A percentile compares a stretch with the other conserved stretches of the same genome.
phyloP scores from a whole-genome alignment of 2,113 vertebrate species.

The Sebastes fasciatus region DNA sequence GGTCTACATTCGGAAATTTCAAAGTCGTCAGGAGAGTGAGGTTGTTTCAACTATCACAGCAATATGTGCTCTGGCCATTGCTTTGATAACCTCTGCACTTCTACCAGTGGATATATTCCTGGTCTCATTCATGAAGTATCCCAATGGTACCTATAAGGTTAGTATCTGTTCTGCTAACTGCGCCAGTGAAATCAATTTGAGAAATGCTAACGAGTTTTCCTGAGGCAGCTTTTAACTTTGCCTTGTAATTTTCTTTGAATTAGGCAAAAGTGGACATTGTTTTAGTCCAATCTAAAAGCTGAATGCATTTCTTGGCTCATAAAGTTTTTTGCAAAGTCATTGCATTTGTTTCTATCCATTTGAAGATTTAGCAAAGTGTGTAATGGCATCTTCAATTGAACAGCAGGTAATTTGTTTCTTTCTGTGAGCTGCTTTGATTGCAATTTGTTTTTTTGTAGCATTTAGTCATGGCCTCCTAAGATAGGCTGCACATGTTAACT shows the following conservation, averaged over 20 bases:
- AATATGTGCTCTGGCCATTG: conserved; percentile 94
- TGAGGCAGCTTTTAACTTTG: conserved; percentile 30
- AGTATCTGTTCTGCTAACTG: conserved; percentile 41
- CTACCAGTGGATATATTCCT: conserved; percentile 98
- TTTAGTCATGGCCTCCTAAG: conserved; percentile 17
- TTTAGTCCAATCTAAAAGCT: conserved; percentile 39
- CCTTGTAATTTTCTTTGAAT: conserved; percentile 31
- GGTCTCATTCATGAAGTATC: conserved; percentile 97
- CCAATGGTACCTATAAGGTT: conserved; percentile 99
- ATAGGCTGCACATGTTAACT: conserved; percentile 14
- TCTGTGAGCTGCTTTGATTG: conserved; percentile 29
- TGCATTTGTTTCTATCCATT: conserved; percentile 33
- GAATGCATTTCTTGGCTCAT: conserved; percentile 43
- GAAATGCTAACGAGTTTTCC: conserved; percentile 26
- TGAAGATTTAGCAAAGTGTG: conserved; percentile 40
- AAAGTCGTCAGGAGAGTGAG: conserved; percentile 96
- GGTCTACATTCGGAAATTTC: conserved; percentile 97
- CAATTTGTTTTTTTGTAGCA: conserved; percentile 9
- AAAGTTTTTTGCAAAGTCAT: conserved; percentile 31
- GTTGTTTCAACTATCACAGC: conserved; percentile 97
- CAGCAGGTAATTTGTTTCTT: conserved; percentile 48
- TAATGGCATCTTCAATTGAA: conserved; percentile 36
- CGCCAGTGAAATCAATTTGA: conserved; percentile 33
- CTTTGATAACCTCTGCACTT: conserved; percentile 96
- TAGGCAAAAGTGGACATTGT: conserved; percentile 4